phyloP scores from a whole-genome alignment of 1,140 invertebrate species.

The Macrobrachium rosenbergii region DNA sequence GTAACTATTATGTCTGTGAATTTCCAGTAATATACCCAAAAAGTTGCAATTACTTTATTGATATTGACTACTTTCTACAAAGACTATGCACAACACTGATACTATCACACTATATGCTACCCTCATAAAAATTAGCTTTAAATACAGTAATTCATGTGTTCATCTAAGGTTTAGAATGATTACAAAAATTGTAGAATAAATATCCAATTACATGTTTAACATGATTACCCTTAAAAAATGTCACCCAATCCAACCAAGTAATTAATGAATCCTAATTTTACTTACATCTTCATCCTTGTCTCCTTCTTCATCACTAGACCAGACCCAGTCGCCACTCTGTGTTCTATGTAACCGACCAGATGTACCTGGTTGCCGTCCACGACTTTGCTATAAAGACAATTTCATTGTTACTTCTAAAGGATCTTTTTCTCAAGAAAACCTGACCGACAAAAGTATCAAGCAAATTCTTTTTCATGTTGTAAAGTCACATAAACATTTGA shows the following conservation, averaged over 20 bases:
- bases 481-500: too few species aligned
- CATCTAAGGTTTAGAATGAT: not conserved
- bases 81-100: too few species aligned
- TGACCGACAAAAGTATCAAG: not conserved
- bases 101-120: too few species aligned
- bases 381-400: slow-evolving; percentile 34
- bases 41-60: too few species aligned
- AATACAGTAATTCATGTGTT: too few species aligned
- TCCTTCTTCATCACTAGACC: slow-evolving; percentile 80
- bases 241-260: not conserved
- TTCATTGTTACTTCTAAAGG: not conserved
- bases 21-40: too few species aligned
- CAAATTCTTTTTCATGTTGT: too few species aligned
- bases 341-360: slow-evolving; percentile 93
- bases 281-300: slow-evolving; percentile 69
- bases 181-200: not conserved
- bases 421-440: not conserved
- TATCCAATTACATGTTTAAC: too few species aligned
- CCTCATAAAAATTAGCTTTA: too few species aligned
- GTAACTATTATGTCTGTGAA: too few species aligned
- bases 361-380: slow-evolving; percentile 78
- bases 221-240: too few species aligned
- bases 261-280: not conserved
- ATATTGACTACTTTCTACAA: too few species aligned
- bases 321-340: slow-evolving; percentile 97